A percentile compares a stretch with the other conserved stretches of the same genome.
phyloP scores from a whole-genome alignment of 2,113 vertebrate genomes.

The Pao palembangensis region DNA sequence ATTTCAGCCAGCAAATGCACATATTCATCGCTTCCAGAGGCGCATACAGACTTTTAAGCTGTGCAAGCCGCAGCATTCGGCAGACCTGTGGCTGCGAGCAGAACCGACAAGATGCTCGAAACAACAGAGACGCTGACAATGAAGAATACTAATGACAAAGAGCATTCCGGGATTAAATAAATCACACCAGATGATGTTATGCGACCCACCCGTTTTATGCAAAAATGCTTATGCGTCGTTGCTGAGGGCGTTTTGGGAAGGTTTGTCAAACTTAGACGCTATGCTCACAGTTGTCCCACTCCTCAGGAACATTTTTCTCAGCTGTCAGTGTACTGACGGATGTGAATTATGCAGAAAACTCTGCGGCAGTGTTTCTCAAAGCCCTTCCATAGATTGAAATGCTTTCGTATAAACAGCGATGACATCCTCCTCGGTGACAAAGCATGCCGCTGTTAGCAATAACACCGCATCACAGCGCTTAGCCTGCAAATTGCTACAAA shows the following conservation, averaged over 20 bases:
- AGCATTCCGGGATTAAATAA: slow-evolving; percentile 46
- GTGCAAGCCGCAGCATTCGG: slow-evolving; percentile 22
- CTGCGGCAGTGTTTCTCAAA: slow-evolving; percentile 7
- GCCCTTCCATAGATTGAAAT: not conserved
- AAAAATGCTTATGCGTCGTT: slow-evolving; percentile 27
- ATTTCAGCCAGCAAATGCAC: slow-evolving; percentile 16
- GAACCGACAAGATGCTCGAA: slow-evolving; percentile 2
- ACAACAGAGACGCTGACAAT: slow-evolving; percentile 14
- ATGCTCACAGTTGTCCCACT: slow-evolving; percentile 33
- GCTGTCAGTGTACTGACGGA: slow-evolving; percentile 48
- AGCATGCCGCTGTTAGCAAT: slow-evolving; percentile 6
- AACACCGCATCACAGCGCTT: slow-evolving; percentile 2
- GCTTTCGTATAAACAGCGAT: slow-evolving; percentile 7
- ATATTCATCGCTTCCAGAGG: not conserved
- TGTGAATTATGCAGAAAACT: slow-evolving; percentile 51
- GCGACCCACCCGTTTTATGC: slow-evolving; percentile 38
- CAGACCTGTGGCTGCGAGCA: slow-evolving; percentile 30
- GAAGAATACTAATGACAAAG: slow-evolving; percentile 46
- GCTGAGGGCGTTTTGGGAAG: slow-evolving; percentile 39
- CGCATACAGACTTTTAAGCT: not conserved
- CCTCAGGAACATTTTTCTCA: slow-evolving; percentile 45
- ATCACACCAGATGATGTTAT: slow-evolving; percentile 41
- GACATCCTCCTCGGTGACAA: not conserved
- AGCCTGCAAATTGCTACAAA: slow-evolving; percentile 10
- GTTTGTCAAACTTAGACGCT: slow-evolving; percentile 59